phyloP scores from a whole-genome alignment of 2,888 invertebrate species.

The Argyra leucocephala region DNA sequence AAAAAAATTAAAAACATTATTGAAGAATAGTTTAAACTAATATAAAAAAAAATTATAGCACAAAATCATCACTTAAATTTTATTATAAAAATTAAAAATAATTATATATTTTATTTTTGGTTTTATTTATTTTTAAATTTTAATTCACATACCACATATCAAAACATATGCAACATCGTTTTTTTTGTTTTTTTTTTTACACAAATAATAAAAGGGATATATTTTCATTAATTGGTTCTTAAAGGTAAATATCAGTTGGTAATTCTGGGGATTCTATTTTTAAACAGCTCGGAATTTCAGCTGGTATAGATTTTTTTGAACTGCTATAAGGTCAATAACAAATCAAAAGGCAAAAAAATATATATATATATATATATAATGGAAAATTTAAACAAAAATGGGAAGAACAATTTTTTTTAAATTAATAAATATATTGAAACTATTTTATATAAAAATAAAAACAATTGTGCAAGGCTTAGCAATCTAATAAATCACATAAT shows the following conservation, averaged over 20 bases:
- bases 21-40: not conserved
- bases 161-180: too few species aligned
- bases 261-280: constrained; percentile 74
- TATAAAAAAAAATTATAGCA: not conserved
- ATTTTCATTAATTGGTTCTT: constrained; percentile 31
- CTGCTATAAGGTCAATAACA: constrained; percentile 23
- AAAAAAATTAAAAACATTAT: not conserved
- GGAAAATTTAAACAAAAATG: constrained; percentile 21
- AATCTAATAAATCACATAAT: too few species aligned
- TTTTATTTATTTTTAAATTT: not conserved
- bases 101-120: not conserved
- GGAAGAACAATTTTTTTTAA: constrained; percentile 22
- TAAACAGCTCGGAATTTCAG: constrained; percentile 68
- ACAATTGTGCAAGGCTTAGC: too few species aligned
- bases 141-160: not conserved
- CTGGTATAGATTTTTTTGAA: constrained; percentile 61
- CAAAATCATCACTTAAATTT: not conserved
- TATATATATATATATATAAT: constrained; percentile 16
- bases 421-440: too few species aligned
- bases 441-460: too few species aligned
- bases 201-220: not conserved
- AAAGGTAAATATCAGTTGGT: constrained; percentile 95
- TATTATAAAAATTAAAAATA: not conserved
- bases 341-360: too few species aligned
- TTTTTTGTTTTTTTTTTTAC: too few species aligned